Evolutionary conservation across 2,113 vertebrate species (phyloP).

Genomic region (Charina bottae): DNA sequence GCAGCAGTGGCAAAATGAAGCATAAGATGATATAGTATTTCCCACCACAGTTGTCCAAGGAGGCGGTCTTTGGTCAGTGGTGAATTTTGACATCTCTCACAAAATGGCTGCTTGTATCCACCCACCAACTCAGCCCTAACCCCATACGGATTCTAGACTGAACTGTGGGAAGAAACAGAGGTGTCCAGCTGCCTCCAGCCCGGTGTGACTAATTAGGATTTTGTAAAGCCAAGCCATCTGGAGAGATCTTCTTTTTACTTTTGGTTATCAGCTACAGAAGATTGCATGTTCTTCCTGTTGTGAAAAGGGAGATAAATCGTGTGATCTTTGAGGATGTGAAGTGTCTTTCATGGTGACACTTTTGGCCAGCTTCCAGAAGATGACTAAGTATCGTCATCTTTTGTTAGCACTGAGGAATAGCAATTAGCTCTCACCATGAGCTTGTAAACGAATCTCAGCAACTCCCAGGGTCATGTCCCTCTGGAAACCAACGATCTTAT

Average conservation of each 20-base stretch:
- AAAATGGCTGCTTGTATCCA: not conserved
- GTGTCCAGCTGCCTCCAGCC: fast-evolving
- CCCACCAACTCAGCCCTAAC: not conserved
- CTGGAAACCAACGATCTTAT: not conserved
- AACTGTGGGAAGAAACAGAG: not conserved
- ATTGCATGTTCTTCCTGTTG: not conserved
- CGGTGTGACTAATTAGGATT: fast-evolving
- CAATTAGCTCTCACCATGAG: not conserved
- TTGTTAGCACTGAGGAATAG: conserved; percentile 1
- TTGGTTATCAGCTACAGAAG: not conserved
- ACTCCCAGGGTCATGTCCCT: not conserved
- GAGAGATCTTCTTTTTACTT: not conserved
- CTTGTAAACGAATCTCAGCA: not conserved
- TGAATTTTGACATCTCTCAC: not conserved
- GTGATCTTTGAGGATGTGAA: not conserved
- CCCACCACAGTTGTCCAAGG: not conserved
- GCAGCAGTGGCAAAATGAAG: not conserved
- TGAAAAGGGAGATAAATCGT: not conserved
- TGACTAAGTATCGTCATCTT: not conserved
- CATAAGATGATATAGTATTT: not conserved
- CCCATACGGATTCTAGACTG: not conserved
- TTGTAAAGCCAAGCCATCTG: fast-evolving
- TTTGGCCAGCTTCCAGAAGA: not conserved
- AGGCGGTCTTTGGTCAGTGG: not conserved
- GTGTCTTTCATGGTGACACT: not conserved